phyloP scores from a whole-genome alignment of 2,113 vertebrate genomes.

The Orientallactaga bullata region DNA sequence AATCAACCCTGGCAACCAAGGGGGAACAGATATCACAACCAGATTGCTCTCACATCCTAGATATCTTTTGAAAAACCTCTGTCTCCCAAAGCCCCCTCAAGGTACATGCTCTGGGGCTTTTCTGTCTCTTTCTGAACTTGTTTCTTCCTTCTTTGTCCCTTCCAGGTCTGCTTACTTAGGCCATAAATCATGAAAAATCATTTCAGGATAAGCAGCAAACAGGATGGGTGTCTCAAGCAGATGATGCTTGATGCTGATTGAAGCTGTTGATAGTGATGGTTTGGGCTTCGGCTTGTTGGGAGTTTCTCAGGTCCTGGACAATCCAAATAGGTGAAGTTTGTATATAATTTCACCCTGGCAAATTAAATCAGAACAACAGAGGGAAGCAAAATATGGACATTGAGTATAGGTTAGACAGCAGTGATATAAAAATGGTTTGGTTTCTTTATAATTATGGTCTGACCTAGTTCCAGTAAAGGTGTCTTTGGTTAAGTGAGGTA shows the following conservation, averaged over 20 bases:
- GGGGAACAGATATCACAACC: too few species aligned
- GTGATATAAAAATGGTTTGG: conserved; percentile 66
- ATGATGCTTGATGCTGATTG: background rate
- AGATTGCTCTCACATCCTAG: too few species aligned
- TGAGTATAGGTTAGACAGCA: conserved; percentile 64
- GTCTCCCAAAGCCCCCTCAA: background rate
- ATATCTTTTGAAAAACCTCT: background rate
- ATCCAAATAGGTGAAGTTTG: conserved; percentile 36
- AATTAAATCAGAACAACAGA: background rate
- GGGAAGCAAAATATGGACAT: conserved; percentile 29
- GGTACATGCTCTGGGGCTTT: background rate
- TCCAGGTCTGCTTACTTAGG: background rate
- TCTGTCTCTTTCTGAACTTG: background rate
- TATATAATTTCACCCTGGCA: conserved; percentile 45
- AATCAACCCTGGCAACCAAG: too few species aligned
- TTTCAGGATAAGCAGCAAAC: background rate
- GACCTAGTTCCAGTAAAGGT: conserved; percentile 68
- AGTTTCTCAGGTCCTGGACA: conserved; percentile 16
- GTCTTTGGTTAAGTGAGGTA: conserved; percentile 63
- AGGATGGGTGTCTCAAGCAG: background rate
- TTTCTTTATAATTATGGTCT: conserved; percentile 78
- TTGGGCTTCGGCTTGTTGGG: conserved; percentile 52
- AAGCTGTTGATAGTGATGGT: background rate
- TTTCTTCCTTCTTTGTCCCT: background rate
- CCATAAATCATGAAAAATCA: background rate